Evolutionary conservation across 1,140 invertebrate species (phyloP).

Genomic region (Calosoma granatense): DNA sequence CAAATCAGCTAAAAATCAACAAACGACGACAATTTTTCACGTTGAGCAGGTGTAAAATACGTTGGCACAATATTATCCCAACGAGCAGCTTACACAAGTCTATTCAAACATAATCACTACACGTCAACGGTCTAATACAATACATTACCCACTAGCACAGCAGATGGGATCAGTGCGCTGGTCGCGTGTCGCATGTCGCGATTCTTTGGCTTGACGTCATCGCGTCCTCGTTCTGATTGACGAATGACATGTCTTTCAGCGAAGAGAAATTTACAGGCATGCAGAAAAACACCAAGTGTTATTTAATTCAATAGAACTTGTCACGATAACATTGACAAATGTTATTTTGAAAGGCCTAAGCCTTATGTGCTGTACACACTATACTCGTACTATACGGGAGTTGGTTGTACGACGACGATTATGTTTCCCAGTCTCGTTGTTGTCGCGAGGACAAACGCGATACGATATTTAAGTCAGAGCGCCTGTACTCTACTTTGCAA

Average conservation of each 20-base stretch:
- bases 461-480: conserved; percentile 1
- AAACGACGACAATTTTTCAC: neutral
- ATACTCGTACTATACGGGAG: too few species aligned
- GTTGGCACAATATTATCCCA: neutral
- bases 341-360: conserved; percentile 17
- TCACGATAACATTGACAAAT: conserved; percentile 22
- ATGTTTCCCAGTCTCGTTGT: too few species aligned
- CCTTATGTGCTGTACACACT: neutral
- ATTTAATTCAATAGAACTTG: conserved; percentile 23
- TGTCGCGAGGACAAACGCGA: conserved; percentile 1
- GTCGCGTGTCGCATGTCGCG: neutral
- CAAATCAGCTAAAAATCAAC: too few species aligned
- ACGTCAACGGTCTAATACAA: neutral
- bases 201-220: conserved; percentile 2
- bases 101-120: conserved; percentile 4
- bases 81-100: neutral
- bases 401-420: too few species aligned
- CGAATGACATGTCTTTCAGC: conserved; percentile 22
- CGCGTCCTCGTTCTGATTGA: conserved; percentile 20
- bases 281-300: conserved; percentile 19
- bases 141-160: neutral
- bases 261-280: conserved; percentile 14
- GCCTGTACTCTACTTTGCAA: neutral
- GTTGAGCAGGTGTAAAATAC: conserved; percentile 2
- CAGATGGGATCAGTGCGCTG: neutral